Evolutionary conservation across 2,888 invertebrate genomes (phyloP).

Genomic region (Pyrrhia umbra): DNA sequence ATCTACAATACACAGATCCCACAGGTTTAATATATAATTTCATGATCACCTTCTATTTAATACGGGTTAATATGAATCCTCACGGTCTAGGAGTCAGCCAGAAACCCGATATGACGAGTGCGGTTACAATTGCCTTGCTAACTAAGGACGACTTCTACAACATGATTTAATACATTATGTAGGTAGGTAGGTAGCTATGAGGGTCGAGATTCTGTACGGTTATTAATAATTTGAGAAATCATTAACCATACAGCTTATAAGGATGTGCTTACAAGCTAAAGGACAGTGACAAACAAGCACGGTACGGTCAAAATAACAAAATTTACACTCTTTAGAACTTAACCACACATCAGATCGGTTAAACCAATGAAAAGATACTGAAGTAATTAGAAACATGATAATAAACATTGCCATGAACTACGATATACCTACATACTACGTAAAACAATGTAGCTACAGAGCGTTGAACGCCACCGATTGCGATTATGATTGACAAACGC

Average conservation of each 20-base stretch:
- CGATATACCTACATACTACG: constrained; percentile 18
- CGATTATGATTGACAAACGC: constrained; percentile 57
- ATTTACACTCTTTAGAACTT: no score
- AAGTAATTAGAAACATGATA: neutral
- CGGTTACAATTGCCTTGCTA: constrained; percentile 65
- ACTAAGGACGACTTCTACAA: constrained; percentile 45
- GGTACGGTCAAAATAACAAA: neutral
- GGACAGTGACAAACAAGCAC: neutral
- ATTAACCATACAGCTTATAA: no score
- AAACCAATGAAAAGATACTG: neutral
- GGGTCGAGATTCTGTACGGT: neutral
- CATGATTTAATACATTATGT: constrained; percentile 6
- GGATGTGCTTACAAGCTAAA: neutral
- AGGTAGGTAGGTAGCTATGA: neutral
- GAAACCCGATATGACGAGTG: constrained; percentile 62
- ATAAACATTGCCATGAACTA: neutral
- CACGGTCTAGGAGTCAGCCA: constrained; percentile 58
- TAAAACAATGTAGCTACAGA: constrained; percentile 25
- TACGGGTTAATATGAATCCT: constrained; percentile 43
- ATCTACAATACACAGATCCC: neutral
- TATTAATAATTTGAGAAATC: constrained; percentile 8
- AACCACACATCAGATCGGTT: neutral
- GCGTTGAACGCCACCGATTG: constrained; percentile 47
- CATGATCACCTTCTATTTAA: constrained; percentile 20
- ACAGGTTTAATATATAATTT: constrained; percentile 14